Evolutionary conservation across 1,140 invertebrate genomes (phyloP).

Genomic region (Centruroides sculpturatus): DNA sequence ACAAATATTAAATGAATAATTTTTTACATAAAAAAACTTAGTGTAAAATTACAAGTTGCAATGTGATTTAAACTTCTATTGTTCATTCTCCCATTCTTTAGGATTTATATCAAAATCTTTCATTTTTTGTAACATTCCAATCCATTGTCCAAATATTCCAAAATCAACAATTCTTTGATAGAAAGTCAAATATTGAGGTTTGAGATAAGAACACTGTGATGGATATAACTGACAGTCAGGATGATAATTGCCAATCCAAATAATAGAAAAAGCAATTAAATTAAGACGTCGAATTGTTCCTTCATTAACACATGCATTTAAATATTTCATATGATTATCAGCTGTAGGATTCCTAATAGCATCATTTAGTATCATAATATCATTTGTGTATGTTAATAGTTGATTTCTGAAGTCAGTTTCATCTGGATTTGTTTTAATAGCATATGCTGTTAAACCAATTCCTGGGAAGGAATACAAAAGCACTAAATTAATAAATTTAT

Average conservation of each 20-base stretch:
- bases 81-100: constrained; percentile 28
- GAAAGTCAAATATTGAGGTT: constrained; percentile 42
- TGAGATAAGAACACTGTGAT: constrained; percentile 51
- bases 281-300: constrained; percentile 45
- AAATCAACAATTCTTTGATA: constrained; percentile 53
- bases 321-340: constrained; percentile 42
- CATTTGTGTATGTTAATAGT: constrained; percentile 40
- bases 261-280: constrained; percentile 52
- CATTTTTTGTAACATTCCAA: constrained; percentile 51
- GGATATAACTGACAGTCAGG: constrained; percentile 49
- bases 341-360: constrained; percentile 47
- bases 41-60: too few relatives aligned
- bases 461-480: not conserved
- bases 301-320: constrained; percentile 48
- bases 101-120: constrained; percentile 60
- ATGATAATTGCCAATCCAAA: constrained; percentile 55
- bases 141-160: constrained; percentile 58
- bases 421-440: constrained; percentile 42
- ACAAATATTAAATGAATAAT: too few relatives aligned
- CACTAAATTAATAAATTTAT: too few relatives aligned
- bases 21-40: too few relatives aligned
- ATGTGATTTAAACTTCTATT: too few relatives aligned
- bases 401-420: constrained; percentile 43
- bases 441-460: constrained; percentile 15
- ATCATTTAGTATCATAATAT: constrained; percentile 47